phyloP scores from a whole-genome alignment of 2,113 vertebrate species.

The Callochromis pleurospilus region DNA sequence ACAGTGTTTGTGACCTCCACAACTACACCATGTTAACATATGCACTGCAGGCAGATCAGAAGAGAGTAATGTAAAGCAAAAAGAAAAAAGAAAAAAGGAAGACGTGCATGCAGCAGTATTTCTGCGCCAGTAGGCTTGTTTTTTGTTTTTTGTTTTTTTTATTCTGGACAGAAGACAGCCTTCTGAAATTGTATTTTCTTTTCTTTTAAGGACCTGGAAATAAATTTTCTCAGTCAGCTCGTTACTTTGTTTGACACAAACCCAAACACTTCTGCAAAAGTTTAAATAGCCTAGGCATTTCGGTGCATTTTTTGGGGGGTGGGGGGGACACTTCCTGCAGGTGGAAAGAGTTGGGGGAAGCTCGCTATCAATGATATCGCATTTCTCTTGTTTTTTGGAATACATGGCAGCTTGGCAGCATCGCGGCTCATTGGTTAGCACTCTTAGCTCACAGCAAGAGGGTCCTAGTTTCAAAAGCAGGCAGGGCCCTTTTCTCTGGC shows the following conservation, averaged over 20 bases:
- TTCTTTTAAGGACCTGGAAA: neutral
- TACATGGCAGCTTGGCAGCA: neutral
- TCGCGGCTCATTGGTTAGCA: neutral
- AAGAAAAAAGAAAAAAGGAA: neutral
- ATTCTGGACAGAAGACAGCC: neutral
- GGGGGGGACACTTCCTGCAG: neutral
- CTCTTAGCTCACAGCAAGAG: neutral
- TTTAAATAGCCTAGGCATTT: neutral
- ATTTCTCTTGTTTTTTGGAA: neutral
- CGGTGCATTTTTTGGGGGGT: neutral
- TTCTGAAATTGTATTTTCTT: neutral
- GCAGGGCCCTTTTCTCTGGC: neutral
- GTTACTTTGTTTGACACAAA: neutral
- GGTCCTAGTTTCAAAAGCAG: neutral
- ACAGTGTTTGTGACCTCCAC: slow-evolving; percentile 1
- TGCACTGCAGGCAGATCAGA: neutral
- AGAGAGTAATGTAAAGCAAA: neutral
- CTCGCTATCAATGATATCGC: neutral
- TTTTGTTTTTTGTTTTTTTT: neutral
- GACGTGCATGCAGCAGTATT: neutral
- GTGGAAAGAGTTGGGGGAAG: neutral
- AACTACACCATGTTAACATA: neutral
- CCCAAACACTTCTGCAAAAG: neutral
- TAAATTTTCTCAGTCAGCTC: neutral
- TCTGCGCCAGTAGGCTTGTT: neutral